Evolutionary conservation across 2,797 vertebrate genomes (phyloP).

Genomic region (Synanceia verrucosa): DNA sequence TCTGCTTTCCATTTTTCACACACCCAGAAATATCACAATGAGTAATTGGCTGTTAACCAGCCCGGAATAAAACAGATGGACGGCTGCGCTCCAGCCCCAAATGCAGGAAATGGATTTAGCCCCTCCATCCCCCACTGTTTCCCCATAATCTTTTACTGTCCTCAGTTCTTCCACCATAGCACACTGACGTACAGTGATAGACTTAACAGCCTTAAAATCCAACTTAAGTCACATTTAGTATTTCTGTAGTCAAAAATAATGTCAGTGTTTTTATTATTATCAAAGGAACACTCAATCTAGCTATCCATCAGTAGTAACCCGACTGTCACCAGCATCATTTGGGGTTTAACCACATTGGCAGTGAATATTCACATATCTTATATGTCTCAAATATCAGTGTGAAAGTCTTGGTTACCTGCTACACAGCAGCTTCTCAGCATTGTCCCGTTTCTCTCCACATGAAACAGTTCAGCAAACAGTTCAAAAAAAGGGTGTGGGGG

Average conservation of each 20-base stretch:
- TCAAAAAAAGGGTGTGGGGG: background rate
- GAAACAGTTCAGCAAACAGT: background rate
- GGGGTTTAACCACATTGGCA: background rate
- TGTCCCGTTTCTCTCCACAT: background rate
- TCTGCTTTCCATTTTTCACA: slow-evolving; percentile 45
- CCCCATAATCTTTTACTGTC: slow-evolving; percentile 59
- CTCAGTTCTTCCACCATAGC: slow-evolving; percentile 30
- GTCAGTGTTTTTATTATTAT: background rate
- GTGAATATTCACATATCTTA: background rate
- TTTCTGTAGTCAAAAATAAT: background rate
- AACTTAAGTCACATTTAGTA: background rate
- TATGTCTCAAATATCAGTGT: background rate
- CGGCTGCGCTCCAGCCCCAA: slow-evolving; percentile 51
- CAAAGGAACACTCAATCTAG: background rate
- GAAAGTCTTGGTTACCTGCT: background rate
- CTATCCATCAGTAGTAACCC: background rate
- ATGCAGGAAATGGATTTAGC: slow-evolving; percentile 68
- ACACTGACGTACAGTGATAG: slow-evolving; percentile 24
- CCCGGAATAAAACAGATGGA: slow-evolving; percentile 72
- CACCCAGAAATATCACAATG: slow-evolving; percentile 45
- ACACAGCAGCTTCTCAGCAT: background rate
- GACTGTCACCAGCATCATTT: background rate
- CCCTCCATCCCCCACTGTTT: slow-evolving; percentile 39
- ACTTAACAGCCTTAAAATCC: slow-evolving; percentile 5
- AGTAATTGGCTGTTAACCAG: slow-evolving; percentile 74